phyloP scores from a whole-genome alignment of 2,888 invertebrate genomes.

The Timema podura region DNA sequence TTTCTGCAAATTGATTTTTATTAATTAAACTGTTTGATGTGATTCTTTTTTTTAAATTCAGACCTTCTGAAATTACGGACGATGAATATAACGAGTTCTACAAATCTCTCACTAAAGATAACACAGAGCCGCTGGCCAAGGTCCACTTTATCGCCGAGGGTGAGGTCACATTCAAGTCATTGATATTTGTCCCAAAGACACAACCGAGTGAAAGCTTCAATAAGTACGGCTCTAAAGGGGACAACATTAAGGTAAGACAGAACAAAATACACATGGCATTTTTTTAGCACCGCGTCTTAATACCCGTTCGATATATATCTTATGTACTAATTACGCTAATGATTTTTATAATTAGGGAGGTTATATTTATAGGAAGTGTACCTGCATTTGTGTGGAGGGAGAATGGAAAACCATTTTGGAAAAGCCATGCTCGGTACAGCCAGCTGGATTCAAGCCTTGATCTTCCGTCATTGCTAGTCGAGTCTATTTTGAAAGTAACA shows the following conservation, averaged over 20 bases:
- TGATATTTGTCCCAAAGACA: conserved; percentile 87
- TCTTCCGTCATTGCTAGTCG: too few species aligned
- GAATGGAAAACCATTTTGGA: too few species aligned
- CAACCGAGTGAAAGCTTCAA: conserved; percentile 94
- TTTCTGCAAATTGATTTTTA: too few species aligned
- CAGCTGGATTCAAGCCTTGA: too few species aligned
- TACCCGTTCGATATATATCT: too few species aligned
- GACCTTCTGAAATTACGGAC: conserved; percentile 71
- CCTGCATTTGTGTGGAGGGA: too few species aligned
- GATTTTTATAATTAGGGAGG: too few species aligned
- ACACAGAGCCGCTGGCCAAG: conserved; percentile 74
- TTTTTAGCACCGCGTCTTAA: background rate
- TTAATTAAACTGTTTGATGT: too few species aligned
- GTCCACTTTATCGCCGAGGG: conserved; percentile 98
- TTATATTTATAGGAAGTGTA: too few species aligned
- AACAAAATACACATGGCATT: background rate
- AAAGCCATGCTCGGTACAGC: too few species aligned
- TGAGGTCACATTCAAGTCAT: conserved; percentile 97
- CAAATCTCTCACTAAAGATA: conserved; percentile 89
- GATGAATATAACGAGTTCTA: conserved; percentile 95
- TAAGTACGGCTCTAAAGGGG: conserved; percentile 89
- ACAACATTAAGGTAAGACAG: conserved; percentile 75
- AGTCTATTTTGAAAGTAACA: too few species aligned
- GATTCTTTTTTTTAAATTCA: background rate
- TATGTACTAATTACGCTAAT: too few species aligned